Percentiles rank a stretch among this genome's conserved stretches.
Conservation (phyloP, 1,140 invertebrate genomes). For the Muscidifurax raptorellus region DNA sequence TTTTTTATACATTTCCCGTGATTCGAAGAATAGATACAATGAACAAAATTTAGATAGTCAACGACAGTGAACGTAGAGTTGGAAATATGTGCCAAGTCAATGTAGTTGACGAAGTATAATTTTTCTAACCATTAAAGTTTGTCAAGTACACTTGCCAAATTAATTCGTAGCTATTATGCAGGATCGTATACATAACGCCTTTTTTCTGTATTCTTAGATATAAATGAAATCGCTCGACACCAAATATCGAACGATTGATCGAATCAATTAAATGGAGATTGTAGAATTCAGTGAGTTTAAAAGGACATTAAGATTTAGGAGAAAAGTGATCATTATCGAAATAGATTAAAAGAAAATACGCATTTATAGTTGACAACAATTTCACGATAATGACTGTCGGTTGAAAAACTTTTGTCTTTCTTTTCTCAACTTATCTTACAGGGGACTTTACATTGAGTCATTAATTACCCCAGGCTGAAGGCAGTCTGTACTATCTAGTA, state of each 20-base stretch:
- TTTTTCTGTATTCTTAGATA: slow-evolving; percentile 33
- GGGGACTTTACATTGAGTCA: slow-evolving; percentile 40
- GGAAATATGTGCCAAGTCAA: slow-evolving; percentile 38
- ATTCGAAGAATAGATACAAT: slow-evolving; percentile 13
- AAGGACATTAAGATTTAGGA: slow-evolving; percentile 49
- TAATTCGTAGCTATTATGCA: slow-evolving; percentile 42
- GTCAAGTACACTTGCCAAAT: slow-evolving; percentile 53
- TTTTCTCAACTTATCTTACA: slow-evolving; percentile 43
- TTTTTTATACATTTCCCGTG: slow-evolving; percentile 7
- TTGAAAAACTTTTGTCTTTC: slow-evolving; percentile 42
- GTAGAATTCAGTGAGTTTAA: slow-evolving; percentile 37
- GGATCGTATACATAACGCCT: slow-evolving; percentile 28
- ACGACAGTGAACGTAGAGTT: slow-evolving; percentile 15
- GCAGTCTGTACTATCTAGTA: slow-evolving; percentile 38
- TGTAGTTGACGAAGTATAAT: slow-evolving; percentile 9
- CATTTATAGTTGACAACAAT: slow-evolving; percentile 48
- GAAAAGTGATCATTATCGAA: slow-evolving; percentile 46
- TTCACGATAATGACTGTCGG: slow-evolving; percentile 38
- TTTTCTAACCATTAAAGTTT: slow-evolving; percentile 45
- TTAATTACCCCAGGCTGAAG: slow-evolving; percentile 43
- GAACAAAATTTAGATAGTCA: slow-evolving; percentile 7
- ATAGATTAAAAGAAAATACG: slow-evolving; percentile 51
- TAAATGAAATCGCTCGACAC: slow-evolving; percentile 32
- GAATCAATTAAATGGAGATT: slow-evolving; percentile 35
- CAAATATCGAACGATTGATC: slow-evolving; percentile 33